A percentile compares a stretch with the other conserved stretches of the same genome.
These are phyloP conservation scores for Amyelois transitella DNA, from an alignment of 1,140 invertebrate species.

Conservation along the genomic window DNA sequence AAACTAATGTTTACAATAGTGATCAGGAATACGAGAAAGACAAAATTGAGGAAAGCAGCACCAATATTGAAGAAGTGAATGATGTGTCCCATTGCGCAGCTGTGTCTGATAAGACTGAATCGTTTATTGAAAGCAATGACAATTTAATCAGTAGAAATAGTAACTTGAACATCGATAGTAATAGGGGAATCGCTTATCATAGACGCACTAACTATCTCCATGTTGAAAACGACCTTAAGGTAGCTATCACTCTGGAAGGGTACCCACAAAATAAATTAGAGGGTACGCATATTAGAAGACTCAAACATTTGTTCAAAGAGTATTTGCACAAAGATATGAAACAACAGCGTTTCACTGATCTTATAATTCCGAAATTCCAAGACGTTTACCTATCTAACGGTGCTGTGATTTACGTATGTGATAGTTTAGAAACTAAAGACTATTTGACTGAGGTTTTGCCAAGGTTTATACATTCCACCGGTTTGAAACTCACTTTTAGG, in stretches of 20 bases:
- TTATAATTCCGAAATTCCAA: slow-evolving; percentile 57
- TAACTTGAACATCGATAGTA: slow-evolving; percentile 53
- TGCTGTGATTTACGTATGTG: slow-evolving; percentile 62
- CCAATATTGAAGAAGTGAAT: slow-evolving; percentile 1
- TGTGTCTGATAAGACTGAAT: slow-evolving; percentile 43
- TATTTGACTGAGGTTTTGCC: slow-evolving; percentile 51
- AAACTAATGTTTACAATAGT: slow-evolving; percentile 22
- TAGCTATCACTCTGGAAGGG: slow-evolving; percentile 50
- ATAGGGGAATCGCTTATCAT: slow-evolving; percentile 54
- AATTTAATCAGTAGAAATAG: slow-evolving; percentile 39
- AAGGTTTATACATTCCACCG: slow-evolving; percentile 50
- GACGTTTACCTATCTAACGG: slow-evolving; percentile 61
- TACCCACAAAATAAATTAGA: slow-evolving; percentile 60
- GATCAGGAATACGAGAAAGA: slow-evolving; percentile 16
- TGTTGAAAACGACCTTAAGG: slow-evolving; percentile 55
- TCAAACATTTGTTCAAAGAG: slow-evolving; percentile 58
- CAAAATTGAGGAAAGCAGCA: not conserved
- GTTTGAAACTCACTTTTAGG: slow-evolving; percentile 49
- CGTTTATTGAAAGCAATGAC: slow-evolving; percentile 42
- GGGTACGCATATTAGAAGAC: slow-evolving; percentile 46
- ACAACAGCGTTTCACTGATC: slow-evolving; percentile 39
- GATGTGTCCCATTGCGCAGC: slow-evolving; percentile 20
- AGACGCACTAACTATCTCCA: slow-evolving; percentile 63
- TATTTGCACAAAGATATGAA: slow-evolving; percentile 58
- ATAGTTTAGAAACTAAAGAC: slow-evolving; percentile 61